phyloP scores from a whole-genome alignment of 2,888 invertebrate species.

The Cosmopolites sordidus region DNA sequence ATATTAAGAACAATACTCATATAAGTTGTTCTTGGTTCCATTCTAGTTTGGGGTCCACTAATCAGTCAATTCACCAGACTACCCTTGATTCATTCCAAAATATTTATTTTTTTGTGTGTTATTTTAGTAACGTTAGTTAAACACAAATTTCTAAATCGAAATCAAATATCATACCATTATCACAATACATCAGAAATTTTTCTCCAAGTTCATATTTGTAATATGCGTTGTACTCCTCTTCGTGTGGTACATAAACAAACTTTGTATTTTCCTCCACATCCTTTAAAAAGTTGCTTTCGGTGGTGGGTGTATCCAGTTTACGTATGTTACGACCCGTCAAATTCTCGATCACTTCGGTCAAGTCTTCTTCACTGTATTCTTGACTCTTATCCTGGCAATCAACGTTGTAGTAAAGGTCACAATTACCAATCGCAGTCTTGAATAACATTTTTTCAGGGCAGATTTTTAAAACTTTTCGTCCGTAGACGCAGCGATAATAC shows the following conservation, averaged over 20 bases:
- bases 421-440: slow-evolving; percentile 30
- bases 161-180: slow-evolving; percentile 32
- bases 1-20: too few species aligned
- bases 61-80: too few species aligned
- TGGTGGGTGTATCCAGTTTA: background rate
- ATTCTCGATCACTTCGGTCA: slow-evolving; percentile 10
- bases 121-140: too few species aligned
- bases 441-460: slow-evolving; percentile 35
- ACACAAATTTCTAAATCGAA: slow-evolving; percentile 25
- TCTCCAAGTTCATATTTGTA: slow-evolving; percentile 32
- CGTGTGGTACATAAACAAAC: slow-evolving; percentile 31
- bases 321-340: background rate
- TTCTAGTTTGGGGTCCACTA: too few species aligned
- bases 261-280: background rate
- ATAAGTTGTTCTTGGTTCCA: too few species aligned
- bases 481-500: slow-evolving; percentile 35
- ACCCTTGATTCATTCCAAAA: too few species aligned
- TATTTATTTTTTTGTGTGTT: too few species aligned
- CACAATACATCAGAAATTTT: slow-evolving; percentile 31
- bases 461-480: slow-evolving; percentile 29
- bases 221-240: slow-evolving; percentile 30
- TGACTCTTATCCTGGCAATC: slow-evolving; percentile 11
- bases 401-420: slow-evolving; percentile 34
- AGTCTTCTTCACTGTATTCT: slow-evolving; percentile 4
- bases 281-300: background rate